Percentiles rank a stretch among this genome's conserved stretches.
These are phyloP conservation scores for Crotalus helleri DNA, from an alignment of 2,113 vertebrate genomes.

Conservation along the genomic window DNA sequence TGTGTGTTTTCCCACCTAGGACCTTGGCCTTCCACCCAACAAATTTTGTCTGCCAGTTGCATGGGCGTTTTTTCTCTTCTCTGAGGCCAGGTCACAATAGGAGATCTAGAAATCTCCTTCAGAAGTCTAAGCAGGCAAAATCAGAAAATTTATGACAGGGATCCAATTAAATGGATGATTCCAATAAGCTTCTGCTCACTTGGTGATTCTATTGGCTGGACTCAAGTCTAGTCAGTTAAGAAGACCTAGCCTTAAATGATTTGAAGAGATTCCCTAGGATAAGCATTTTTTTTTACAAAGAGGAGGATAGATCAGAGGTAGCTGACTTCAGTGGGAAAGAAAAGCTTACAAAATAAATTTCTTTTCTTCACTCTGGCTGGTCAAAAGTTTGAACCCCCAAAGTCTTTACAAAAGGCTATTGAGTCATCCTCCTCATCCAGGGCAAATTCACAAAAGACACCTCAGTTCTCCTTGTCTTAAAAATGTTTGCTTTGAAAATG, in stretches of 20 bases:
- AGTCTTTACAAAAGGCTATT: neutral
- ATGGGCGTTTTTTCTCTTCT: neutral
- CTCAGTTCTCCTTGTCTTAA: neutral
- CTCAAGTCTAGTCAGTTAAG: neutral
- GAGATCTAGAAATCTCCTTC: neutral
- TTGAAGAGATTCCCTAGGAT: neutral
- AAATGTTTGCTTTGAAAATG: neutral
- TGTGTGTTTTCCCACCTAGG: neutral
- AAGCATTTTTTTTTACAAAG: neutral
- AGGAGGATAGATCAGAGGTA: neutral
- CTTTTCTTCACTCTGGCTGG: neutral
- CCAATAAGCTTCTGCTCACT: neutral
- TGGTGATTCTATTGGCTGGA: neutral
- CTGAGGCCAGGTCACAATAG: neutral
- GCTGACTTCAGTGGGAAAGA: neutral
- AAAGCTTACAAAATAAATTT: neutral
- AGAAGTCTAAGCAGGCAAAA: neutral
- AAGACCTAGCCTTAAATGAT: neutral
- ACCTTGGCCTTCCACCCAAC: neutral
- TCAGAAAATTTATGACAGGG: neutral
- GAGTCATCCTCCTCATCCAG: neutral
- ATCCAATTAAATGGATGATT: neutral
- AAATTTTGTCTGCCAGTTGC: neutral
- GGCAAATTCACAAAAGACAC: neutral
- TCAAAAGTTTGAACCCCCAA: neutral